These are phyloP conservation scores for Stegostoma tigrinum DNA, from an alignment of 2,113 vertebrate genomes.

Conservation along the genomic window DNA sequence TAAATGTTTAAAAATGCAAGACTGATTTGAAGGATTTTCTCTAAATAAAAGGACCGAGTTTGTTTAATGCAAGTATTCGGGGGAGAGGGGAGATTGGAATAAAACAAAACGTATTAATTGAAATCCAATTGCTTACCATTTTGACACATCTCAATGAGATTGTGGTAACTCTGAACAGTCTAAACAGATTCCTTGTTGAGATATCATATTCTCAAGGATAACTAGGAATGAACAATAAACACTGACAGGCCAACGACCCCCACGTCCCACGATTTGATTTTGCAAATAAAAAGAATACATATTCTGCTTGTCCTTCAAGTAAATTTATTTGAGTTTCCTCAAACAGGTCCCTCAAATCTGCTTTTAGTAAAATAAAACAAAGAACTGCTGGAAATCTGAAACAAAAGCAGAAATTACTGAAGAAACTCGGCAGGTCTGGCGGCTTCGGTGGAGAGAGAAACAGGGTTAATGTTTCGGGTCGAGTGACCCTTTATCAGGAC, in stretches of 20 bases:
- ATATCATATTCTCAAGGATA: too few relatives aligned
- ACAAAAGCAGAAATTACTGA: too few relatives aligned
- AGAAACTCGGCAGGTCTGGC: too few relatives aligned
- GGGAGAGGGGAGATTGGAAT: conserved; percentile 47
- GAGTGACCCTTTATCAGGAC: too few relatives aligned
- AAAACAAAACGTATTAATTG: conserved; percentile 63
- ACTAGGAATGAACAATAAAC: too few relatives aligned
- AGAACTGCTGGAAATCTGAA: too few relatives aligned
- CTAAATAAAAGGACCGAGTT: conserved; percentile 71
- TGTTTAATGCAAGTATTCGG: conserved; percentile 74
- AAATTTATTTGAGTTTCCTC: conserved; percentile 70
- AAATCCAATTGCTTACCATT: conserved; percentile 83
- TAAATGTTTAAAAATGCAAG: conserved; percentile 52
- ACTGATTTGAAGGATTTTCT: conserved; percentile 79
- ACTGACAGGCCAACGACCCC: too few relatives aligned
- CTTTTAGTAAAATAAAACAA: conserved; percentile 43
- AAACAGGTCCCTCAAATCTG: conserved; percentile 68
- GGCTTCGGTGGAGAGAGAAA: too few relatives aligned
- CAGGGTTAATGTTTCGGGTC: too few relatives aligned
- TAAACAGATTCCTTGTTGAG: conserved; percentile 54
- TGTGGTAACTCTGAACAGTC: conserved; percentile 81
- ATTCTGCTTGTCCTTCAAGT: conserved; percentile 70
- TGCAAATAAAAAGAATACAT: too few relatives aligned
- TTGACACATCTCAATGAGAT: conserved; percentile 86
- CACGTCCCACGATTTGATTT: too few relatives aligned